Evolutionary conservation across 53 echinoderm and acorn worm genomes (phyloP).

Genomic region (Echinometra lucunter): DNA sequence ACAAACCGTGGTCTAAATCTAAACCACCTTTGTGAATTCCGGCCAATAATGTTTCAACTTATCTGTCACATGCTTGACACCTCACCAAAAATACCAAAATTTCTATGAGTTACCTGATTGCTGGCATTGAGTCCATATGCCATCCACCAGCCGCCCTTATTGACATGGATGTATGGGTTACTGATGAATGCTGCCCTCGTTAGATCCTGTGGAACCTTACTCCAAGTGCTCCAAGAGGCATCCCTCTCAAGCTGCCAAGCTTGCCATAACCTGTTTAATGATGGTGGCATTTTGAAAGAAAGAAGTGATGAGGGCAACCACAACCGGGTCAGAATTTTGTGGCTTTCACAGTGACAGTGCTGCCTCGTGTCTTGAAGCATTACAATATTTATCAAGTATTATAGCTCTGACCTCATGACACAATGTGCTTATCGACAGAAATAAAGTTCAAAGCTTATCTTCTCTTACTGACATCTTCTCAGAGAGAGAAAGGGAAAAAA

Average conservation of each 20-base stretch:
- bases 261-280: conserved; percentile 75
- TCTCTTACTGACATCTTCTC: background rate
- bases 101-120: conserved; percentile 56
- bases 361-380: background rate
- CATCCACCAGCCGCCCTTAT: conserved; percentile 78
- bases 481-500: too few species aligned
- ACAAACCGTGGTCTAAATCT: too few species aligned
- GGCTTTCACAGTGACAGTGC: background rate
- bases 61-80: too few species aligned
- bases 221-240: conserved; percentile 72
- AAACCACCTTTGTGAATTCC: too few species aligned
- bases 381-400: background rate
- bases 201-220: conserved; percentile 45
- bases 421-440: background rate
- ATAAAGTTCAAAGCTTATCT: too few species aligned
- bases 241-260: conserved; percentile 79
- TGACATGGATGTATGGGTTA: conserved; percentile 73
- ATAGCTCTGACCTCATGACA: background rate
- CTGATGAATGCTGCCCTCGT: conserved; percentile 33
- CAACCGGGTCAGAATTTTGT: background rate
- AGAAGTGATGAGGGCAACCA: background rate
- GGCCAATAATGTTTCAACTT: too few species aligned
- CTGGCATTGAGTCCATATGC: conserved; percentile 68
- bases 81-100: too few species aligned
- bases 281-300: background rate